phyloP scores from a whole-genome alignment of 2,888 invertebrate species.

The Ommatoiulus sabulosus region DNA sequence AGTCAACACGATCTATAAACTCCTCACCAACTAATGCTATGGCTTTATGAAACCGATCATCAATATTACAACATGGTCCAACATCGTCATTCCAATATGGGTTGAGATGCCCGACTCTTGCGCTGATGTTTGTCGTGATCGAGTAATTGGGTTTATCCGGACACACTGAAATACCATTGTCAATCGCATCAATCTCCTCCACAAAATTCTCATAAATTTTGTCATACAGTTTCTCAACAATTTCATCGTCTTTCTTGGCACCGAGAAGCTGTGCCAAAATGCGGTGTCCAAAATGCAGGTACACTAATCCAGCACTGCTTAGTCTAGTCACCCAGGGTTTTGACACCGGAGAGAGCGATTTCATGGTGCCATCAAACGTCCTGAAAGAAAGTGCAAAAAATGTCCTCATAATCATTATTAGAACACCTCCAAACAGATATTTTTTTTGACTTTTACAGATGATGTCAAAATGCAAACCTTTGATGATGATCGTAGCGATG shows the following conservation, averaged over 20 bases:
- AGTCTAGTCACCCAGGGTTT: constrained; percentile 75
- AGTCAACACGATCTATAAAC: constrained; percentile 77
- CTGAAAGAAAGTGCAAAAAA: constrained; percentile 64
- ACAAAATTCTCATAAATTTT: constrained; percentile 87
- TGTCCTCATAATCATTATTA: no score
- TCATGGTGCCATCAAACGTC: constrained; percentile 77
- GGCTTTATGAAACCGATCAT: constrained; percentile 79
- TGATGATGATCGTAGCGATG: constrained; percentile 97
- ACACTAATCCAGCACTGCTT: constrained; percentile 95
- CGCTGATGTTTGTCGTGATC: constrained; percentile 82
- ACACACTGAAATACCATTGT: constrained; percentile 92
- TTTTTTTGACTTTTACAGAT: no score
- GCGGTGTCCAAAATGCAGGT: constrained; percentile 86
- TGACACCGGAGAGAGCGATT: constrained; percentile 72
- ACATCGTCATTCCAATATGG: constrained; percentile 79
- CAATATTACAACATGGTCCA: not conserved
- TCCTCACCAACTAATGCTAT: constrained; percentile 82
- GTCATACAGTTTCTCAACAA: constrained; percentile 71
- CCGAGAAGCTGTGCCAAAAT: constrained; percentile 76
- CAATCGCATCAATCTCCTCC: constrained; percentile 95
- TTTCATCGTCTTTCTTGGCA: constrained; percentile 69
- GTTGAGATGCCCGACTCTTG: constrained; percentile 82
- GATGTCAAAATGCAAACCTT: constrained; percentile 65
- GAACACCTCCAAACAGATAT: no score
- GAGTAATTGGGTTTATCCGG: constrained; percentile 74